Evolutionary conservation across 2,888 invertebrate genomes (phyloP), one percentile per base, ranked within the genome.

Genomic region (Trichopria drosophilae): DNA sequence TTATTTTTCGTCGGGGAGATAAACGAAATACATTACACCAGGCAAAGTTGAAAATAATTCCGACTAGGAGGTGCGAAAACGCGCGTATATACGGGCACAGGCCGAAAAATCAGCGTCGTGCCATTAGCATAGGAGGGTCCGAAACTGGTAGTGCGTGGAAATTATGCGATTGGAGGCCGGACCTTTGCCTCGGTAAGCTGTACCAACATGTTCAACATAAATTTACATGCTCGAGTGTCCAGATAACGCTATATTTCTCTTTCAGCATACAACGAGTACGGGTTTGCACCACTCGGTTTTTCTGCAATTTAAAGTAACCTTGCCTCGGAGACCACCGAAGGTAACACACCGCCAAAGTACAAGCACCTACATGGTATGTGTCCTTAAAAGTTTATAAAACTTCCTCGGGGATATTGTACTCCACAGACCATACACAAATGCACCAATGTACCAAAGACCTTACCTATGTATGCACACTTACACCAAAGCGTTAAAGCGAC

Each of bases 271-370:
- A 47, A 51, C 59, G 41, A 53, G 58, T 50, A 44, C 51, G 56
- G 53, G 53, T 47, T 51, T 60, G 58, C 51, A 55, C 39, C 54
- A 55, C 53, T 47, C 50, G 45, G 54, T 60, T 59, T 57, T 46
- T 35, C 58, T 57, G 55, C 57, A 57, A 57, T 57, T 60, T 57
- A 55, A 61, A 58, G 54, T 61, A 55, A 59, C 58, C 51, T 60
- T 59, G 57, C 51, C 32, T 31, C 37, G 32, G 36, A 47, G 44
- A 50, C 51, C 51, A 51, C 58, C 55, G 47, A 59, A 56, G 53
- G 53, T 57, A 52, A 47, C 20, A 22, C 31, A 12, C n/a, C n/a
- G n/a, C n/a, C n/a, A n/a, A n/a, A n/a, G n/a, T n/a, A n/a, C n/a
- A n/a, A n/a, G 28, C 15, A 31, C 20, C 32, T 28, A 42, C 41